A percentile compares a stretch with the other conserved stretches of the same genome.
These are phyloP conservation scores for Serinus canaria DNA, from an alignment of 2,113 vertebrate genomes.

Conservation along the genomic window DNA sequence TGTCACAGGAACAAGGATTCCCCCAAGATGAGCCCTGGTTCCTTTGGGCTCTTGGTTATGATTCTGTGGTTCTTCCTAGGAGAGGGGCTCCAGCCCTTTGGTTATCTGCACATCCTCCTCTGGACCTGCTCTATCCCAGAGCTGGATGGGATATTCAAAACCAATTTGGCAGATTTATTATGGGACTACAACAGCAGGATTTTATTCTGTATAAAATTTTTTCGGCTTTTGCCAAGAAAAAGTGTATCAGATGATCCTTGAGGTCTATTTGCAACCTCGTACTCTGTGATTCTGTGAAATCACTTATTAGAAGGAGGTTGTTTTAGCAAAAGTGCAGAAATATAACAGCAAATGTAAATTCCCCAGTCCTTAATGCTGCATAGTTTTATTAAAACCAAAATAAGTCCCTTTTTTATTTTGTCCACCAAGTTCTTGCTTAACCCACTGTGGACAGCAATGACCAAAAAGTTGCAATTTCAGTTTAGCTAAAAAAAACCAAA, in stretches of 20 bases:
- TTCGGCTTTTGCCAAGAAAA: background rate
- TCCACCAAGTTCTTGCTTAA: background rate
- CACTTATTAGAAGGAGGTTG: background rate
- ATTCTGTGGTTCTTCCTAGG: background rate
- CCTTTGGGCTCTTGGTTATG: background rate
- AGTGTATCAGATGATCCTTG: background rate
- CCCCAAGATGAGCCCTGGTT: background rate
- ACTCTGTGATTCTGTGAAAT: background rate
- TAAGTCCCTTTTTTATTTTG: background rate
- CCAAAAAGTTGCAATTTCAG: background rate
- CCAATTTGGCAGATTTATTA: background rate
- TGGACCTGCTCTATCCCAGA: background rate
- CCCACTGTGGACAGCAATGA: fast-evolving
- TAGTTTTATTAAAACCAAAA: background rate
- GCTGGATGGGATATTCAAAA: background rate
- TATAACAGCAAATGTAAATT: background rate
- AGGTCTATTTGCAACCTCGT: background rate
- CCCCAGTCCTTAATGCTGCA: background rate
- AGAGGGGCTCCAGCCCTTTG: background rate
- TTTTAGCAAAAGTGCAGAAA: background rate
- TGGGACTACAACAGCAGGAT: background rate
- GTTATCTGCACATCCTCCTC: background rate
- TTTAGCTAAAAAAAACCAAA: background rate
- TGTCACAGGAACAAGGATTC: background rate
- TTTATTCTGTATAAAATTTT: background rate